These are phyloP conservation scores for Ageneiosus marmoratus DNA, from an alignment of 2,113 vertebrate species.

Conservation along the genomic window DNA sequence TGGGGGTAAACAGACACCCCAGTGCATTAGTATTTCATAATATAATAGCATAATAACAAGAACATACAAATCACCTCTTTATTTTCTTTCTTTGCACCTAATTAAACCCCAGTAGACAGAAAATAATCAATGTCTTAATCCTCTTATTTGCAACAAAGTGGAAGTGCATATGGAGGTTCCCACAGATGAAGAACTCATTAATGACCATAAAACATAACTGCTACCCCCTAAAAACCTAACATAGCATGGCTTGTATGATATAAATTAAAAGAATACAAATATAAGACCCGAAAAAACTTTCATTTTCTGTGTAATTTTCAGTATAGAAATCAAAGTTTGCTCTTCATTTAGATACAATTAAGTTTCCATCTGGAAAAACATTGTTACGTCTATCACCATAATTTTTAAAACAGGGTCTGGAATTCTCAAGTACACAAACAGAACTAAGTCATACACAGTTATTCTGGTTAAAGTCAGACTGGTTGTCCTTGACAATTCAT, in stretches of 20 bases:
- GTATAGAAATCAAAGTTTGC: neutral
- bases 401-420: neutral
- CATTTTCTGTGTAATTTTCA: neutral
- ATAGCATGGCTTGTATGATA: neutral
- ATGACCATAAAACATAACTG: neutral
- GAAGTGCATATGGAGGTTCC: neutral
- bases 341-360: neutral
- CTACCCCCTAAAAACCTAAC: neutral
- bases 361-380: neutral
- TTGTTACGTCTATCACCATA: neutral
- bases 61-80: neutral
- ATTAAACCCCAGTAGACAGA: neutral
- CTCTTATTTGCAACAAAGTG: slow-evolving; percentile 3
- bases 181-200: neutral
- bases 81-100: neutral
- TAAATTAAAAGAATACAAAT: neutral
- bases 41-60: neutral
- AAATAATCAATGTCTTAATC: neutral
- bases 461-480: slow-evolving; percentile 27
- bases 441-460: slow-evolving; percentile 7
- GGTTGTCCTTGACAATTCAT: slow-evolving; percentile 11
- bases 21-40: neutral
- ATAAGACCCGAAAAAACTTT: neutral
- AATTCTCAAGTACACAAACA: neutral
- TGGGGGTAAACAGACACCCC: neutral